A percentile compares a stretch with the other conserved stretches of the same genome.
phyloP scores from a whole-genome alignment of 2,797 vertebrate genomes.

The Acrocephalus scirpaceus region DNA sequence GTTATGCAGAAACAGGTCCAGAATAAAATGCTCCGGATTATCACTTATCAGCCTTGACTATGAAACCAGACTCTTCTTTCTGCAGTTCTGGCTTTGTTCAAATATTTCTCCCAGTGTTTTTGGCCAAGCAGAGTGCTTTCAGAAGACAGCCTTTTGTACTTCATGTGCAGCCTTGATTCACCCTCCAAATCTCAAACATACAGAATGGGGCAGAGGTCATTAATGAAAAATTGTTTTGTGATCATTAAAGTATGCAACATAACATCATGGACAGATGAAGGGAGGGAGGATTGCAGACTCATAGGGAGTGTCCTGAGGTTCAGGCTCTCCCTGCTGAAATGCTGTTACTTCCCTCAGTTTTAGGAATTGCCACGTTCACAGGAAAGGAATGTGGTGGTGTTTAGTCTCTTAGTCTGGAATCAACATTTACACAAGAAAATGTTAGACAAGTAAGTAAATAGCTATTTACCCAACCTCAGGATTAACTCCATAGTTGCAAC shows the following conservation, averaged over 20 bases:
- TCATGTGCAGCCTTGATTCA: neutral
- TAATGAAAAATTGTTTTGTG: constrained; percentile 37
- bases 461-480: constrained; percentile 20
- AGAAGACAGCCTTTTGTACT: neutral
- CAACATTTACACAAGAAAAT: constrained; percentile 47
- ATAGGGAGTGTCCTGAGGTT: constrained; percentile 56
- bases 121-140: neutral
- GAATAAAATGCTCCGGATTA: neutral
- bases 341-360: constrained; percentile 16
- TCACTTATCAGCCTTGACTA: neutral
- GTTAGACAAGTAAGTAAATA: constrained; percentile 48
- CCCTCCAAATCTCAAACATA: neutral
- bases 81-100: neutral
- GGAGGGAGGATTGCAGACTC: constrained; percentile 27
- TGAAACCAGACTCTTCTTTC: neutral
- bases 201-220: constrained; percentile 22
- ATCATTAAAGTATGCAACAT: constrained; percentile 54
- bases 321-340: constrained; percentile 51
- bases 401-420: constrained; percentile 32
- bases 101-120: neutral
- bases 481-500: neutral
- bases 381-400: constrained; percentile 61
- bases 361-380: constrained; percentile 44
- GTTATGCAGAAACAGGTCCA: neutral
- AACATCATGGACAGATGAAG: constrained; percentile 45